Evolutionary conservation across 2,888 invertebrate genomes (phyloP).

Genomic region (Philopedon plagiatum): DNA sequence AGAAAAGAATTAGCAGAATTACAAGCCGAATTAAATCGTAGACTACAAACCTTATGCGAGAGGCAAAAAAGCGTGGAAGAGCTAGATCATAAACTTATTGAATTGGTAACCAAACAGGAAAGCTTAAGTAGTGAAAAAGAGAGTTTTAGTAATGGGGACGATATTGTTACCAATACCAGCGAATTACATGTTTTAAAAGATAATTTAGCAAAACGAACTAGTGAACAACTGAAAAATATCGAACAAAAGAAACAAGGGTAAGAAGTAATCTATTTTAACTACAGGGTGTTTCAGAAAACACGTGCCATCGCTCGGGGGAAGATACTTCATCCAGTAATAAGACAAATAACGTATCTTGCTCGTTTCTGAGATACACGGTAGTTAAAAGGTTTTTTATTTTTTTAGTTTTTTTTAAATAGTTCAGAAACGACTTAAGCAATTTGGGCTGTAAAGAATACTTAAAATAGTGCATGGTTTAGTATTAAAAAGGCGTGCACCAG

Average conservation of each 20-base stretch:
- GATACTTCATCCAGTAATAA: too few relatives aligned
- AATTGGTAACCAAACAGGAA: constrained; percentile 77
- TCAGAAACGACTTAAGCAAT: too few relatives aligned
- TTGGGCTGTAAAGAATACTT: too few relatives aligned
- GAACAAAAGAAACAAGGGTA: constrained; percentile 71
- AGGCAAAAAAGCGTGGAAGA: constrained; percentile 78
- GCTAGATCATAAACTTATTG: constrained; percentile 78
- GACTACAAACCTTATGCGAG: constrained; percentile 75
- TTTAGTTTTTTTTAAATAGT: too few relatives aligned
- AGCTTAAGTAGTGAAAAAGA: constrained; percentile 40
- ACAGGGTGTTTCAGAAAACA: too few relatives aligned
- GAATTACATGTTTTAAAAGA: constrained; percentile 66
- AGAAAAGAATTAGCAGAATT: constrained; percentile 80
- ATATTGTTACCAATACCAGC: constrained; percentile 40
- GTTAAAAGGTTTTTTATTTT: too few relatives aligned
- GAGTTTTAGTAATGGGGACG: constrained; percentile 27
- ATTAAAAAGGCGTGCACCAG: too few relatives aligned
- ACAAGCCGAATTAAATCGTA: constrained; percentile 78
- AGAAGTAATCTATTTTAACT: constrained; percentile 47
- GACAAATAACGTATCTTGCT: too few relatives aligned
- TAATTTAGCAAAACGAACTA: constrained; percentile 68
- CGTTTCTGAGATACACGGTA: too few relatives aligned
- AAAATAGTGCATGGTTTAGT: too few relatives aligned
- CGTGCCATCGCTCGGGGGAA: too few relatives aligned
- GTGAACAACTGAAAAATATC: constrained; percentile 71